phyloP scores from a whole-genome alignment of 2,113 vertebrate species.

The Heliornis fulica region DNA sequence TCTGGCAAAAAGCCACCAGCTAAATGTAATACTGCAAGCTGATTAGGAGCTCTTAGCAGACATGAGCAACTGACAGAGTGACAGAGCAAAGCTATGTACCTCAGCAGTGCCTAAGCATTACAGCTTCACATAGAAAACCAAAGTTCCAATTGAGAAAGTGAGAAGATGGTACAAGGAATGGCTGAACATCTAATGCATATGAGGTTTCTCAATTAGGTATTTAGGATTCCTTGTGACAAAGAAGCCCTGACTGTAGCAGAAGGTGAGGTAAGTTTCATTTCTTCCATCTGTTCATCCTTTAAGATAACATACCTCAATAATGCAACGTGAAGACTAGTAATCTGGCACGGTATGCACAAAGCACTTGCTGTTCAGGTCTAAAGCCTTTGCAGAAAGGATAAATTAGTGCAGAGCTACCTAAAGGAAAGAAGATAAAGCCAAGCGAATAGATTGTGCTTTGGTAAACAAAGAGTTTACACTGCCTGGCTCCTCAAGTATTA shows the following conservation, averaged over 20 bases:
- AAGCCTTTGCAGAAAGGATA: not conserved
- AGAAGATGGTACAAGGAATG: not conserved
- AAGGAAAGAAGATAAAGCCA: not conserved
- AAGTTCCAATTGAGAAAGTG: not conserved
- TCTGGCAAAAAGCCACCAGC: too few relatives aligned
- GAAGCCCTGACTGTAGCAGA: not conserved
- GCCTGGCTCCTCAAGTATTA: not conserved
- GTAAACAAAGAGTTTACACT: not conserved
- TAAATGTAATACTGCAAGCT: not conserved
- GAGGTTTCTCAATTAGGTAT: not conserved
- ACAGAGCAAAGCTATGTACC: not conserved
- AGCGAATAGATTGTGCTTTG: not conserved
- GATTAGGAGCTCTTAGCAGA: not conserved
- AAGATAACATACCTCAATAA: not conserved
- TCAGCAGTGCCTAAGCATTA: not conserved
- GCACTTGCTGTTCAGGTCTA: not conserved
- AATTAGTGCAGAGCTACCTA: not conserved
- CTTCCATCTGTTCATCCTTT: not conserved
- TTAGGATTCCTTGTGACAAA: not conserved
- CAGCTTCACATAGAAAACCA: not conserved
- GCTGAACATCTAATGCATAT: not conserved
- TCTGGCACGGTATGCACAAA: not conserved
- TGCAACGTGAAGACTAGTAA: not conserved
- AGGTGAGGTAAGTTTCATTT: not conserved
- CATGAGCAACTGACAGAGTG: not conserved